Evolutionary conservation across 1,140 invertebrate species (phyloP), one percentile per base, ranked within the genome.

Genomic region (Ylistrum balloti): DNA sequence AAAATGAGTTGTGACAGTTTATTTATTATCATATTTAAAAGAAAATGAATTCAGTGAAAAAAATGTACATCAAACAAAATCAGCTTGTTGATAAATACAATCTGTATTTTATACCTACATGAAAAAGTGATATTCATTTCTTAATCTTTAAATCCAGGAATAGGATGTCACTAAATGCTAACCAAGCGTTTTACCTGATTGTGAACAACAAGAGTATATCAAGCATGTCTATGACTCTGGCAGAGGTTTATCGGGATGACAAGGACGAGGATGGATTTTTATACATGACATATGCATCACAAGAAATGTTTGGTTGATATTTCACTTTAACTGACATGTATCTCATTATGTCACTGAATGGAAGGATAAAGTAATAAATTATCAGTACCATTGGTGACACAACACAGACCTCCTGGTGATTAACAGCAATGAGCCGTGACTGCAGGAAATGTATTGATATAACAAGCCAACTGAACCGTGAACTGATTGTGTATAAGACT

Each of bases 251-350:
- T 96, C 97, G 97, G 35, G 97, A 97, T 88, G 97, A 98, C 94
- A 97, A 97, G 88, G 97, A 98, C 94, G 97, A 97, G 85, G 98
- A 98, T 96, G 98, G 98, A 5, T 98, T 98, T 94, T 97, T 98
- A 0, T 98, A 98, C 93, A 97, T 98, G 93, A 98, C 98, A 0
- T 98, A 98, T 95, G 98, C 98, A 0, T 98, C 98, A 33, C 98
- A 98, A 96, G 98, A 98, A 97, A 98, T 98, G 93, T 98, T 98
- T 96, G 98, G 98, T 22, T 74, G 56, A 74, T 74, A 17, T 15
- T 15, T 1, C 7, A 9, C 41, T 28, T n/a, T 28, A 45, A 45
- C 10, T 45, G 56, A 74, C 56, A 74, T 74, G 5, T 74, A 74
- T 74, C n/a, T 74, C 22, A 74, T 74, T 28, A 28, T 28, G n/a